Percentiles rank a stretch among this genome's conserved stretches.
Conservation (phyloP, 2,888 invertebrate genomes). For the Nebria salina region DNA sequence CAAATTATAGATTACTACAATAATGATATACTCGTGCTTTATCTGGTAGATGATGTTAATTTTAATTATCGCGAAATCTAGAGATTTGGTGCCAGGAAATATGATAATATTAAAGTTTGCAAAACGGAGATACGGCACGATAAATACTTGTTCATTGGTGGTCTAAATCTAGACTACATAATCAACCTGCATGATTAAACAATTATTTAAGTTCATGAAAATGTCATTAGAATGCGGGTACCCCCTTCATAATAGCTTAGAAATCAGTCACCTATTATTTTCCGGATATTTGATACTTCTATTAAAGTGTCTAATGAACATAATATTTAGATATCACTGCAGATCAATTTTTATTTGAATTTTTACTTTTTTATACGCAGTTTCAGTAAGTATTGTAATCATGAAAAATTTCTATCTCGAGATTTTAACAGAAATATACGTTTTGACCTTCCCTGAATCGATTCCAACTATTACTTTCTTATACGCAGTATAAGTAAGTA, state of each 20-base stretch:
- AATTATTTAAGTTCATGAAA: conserved; percentile 32
- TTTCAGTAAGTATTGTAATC: no score
- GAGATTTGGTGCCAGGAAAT: not conserved
- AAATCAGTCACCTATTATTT: conserved; percentile 30
- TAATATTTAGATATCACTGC: not conserved
- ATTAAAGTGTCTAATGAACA: not conserved
- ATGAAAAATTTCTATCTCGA: no score
- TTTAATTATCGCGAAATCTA: not conserved
- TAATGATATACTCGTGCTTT: not conserved
- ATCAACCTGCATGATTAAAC: conserved; percentile 30
- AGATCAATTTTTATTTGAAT: no score
- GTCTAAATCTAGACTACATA: conserved; percentile 33
- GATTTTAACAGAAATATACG: no score
- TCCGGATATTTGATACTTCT: not conserved
- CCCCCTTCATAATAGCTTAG: conserved; percentile 38
- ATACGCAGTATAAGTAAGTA: no score
- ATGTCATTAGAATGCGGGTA: conserved; percentile 31
- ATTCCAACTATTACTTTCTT: no score
- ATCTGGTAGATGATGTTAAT: not conserved
- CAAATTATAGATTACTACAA: not conserved
- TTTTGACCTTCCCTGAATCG: no score
- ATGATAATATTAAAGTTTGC: not conserved
- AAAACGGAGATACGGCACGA: conserved; percentile 30
- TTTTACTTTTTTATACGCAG: no score
- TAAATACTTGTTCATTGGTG: conserved; percentile 29